Percentiles rank a stretch among this genome's conserved stretches.
phyloP scores from a whole-genome alignment of 2,113 vertebrate genomes.

The Ellobius talpinus region DNA sequence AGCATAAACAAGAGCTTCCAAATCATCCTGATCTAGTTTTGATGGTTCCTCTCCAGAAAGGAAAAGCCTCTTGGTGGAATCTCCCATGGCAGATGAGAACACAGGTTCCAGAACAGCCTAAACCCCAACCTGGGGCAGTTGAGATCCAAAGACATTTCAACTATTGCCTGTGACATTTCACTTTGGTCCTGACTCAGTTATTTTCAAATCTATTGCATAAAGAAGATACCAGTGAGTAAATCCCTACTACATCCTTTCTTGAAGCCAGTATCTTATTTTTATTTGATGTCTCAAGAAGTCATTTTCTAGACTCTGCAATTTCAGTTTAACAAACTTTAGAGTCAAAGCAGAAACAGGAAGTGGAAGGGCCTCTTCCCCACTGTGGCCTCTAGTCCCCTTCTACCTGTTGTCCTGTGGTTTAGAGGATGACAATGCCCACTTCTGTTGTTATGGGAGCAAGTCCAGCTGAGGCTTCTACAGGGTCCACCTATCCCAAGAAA shows the following conservation, averaged over 20 bases:
- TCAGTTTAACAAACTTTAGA: constrained; percentile 92
- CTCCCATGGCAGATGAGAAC: constrained; percentile 78
- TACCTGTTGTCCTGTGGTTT: constrained; percentile 80
- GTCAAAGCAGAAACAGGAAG: constrained; percentile 89
- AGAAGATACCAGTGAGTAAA: constrained; percentile 56
- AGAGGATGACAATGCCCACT: constrained; percentile 87
- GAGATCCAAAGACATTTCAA: constrained; percentile 81
- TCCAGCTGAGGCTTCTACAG: constrained; percentile 86
- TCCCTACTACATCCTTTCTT: constrained; percentile 76
- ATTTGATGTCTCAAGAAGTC: constrained; percentile 45
- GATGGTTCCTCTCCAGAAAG: constrained; percentile 93
- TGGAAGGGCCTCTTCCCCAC: constrained; percentile 77
- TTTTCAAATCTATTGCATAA: constrained; percentile 82
- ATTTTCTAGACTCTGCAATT: constrained; percentile 84
- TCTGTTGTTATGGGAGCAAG: constrained; percentile 81
- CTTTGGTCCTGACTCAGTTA: constrained; percentile 82
- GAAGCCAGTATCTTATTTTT: constrained; percentile 72
- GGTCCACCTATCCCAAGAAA: constrained; percentile 82
- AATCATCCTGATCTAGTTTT: constrained; percentile 93
- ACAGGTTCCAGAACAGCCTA: constrained; percentile 74
- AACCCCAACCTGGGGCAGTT: constrained; percentile 82
- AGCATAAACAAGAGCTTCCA: constrained; percentile 88
- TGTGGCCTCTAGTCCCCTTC: constrained; percentile 81
- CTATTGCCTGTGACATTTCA: constrained; percentile 77
- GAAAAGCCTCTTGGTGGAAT: constrained; percentile 87